Base-by-base conservation (phyloP, 2,113 vertebrate genomes). In the Aspiorhynchus laticeps region DNA sequence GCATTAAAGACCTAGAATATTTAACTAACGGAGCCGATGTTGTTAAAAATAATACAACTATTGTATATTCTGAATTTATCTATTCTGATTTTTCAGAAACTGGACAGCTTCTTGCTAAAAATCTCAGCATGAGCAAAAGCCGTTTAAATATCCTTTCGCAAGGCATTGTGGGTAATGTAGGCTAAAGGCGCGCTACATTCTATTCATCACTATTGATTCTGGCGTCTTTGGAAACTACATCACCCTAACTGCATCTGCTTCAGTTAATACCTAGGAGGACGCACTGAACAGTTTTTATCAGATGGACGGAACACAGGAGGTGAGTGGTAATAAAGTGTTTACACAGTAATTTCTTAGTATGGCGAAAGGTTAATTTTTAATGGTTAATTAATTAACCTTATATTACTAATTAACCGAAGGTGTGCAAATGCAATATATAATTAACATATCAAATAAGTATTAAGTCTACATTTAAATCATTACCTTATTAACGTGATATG, bases 91-190 rank as follows among this genome's bases (percentile, higher is more conserved):
- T 28, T 67, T 26, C 11, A 76, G 12, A 48, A 78, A 78, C 4
- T 21, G n/a, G 2, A 33, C 15, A 11, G 19, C 41, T 53, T 9
- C 31, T 17, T 38, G 5, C 24, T 61, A n/a, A 61, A 61, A 77
- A 43, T 26, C 79, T 46, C n/a, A 48, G 5, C 61, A 11, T 3
- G 17, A 56, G 10, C 93, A 92, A 93, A 91, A 1, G 5, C 1
- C 73, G 15, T 90, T 91, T 91, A 48, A 91, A 91, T 41, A 51
- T 51, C 24, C n/a, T 1, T 28, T 43, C 2, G 59, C 9, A 53
- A 5, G 38, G 89, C n/a, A 81, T 93, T 93, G 15, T 95, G 94
- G 94, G 88, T 88, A 12, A 89, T 89, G 89, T 85, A 92, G 90
- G 86, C 83, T 3, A 11, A 10, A 31, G 1, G n/a, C 21, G 0